A percentile compares a stretch with the other conserved stretches of the same genome.
phyloP scores from a whole-genome alignment of 2,113 vertebrate species.

The Hemiprocne comata region DNA sequence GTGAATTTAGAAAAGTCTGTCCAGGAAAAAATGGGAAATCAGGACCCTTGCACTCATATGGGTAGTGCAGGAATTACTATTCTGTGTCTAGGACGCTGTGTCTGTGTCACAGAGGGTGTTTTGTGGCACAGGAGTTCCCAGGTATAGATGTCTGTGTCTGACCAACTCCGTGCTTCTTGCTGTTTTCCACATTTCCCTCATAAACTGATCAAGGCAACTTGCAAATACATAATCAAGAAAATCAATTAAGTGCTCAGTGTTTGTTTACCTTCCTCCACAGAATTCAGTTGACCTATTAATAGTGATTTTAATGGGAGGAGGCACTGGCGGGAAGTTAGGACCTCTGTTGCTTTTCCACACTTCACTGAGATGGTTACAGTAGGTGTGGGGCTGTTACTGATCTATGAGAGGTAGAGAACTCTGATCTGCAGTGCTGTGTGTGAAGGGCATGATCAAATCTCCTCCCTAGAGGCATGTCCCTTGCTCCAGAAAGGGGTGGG shows the following conservation, averaged over 20 bases:
- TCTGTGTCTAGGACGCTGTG: background rate
- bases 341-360: background rate
- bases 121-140: background rate
- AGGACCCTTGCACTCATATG: background rate
- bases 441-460: background rate
- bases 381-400: background rate
- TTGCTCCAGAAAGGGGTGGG: background rate
- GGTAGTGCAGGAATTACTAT: background rate
- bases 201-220: background rate
- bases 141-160: background rate
- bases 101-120: background rate
- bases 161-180: background rate
- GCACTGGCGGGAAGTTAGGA: background rate
- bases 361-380: background rate
- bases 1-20: background rate
- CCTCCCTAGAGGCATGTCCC: background rate
- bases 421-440: background rate
- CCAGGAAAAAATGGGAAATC: background rate
- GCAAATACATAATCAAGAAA: background rate
- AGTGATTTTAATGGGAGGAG: background rate
- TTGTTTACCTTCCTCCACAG: background rate
- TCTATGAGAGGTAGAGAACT: accelerated
- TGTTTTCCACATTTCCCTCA: background rate
- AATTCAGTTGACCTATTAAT: background rate
- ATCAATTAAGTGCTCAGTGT: background rate